Evolutionary conservation across 35 echinoderm and acorn worm species (phyloP).

Genomic region (Diadema setosum): DNA sequence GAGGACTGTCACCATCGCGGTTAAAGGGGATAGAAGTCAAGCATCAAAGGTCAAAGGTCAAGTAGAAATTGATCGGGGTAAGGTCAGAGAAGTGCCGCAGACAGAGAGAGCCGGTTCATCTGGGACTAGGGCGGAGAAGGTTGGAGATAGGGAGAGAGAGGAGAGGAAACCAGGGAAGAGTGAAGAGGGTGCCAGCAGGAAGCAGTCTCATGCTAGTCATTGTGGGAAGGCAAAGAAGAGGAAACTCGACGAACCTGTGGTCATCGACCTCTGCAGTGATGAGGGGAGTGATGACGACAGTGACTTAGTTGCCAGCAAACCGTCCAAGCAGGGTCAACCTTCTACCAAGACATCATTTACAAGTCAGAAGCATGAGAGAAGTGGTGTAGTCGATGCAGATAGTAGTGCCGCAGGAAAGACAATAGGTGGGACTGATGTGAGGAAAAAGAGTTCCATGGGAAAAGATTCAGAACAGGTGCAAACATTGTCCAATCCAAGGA

Average conservation of each 20-base stretch:
- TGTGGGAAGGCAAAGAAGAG: background rate
- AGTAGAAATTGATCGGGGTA: background rate
- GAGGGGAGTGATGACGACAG: background rate
- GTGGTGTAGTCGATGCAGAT: background rate
- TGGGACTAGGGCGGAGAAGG: background rate
- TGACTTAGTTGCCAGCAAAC: background rate
- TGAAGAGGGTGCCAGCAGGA: background rate
- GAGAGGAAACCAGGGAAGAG: background rate
- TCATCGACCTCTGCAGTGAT: constrained; percentile 7
- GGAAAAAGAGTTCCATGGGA: no score
- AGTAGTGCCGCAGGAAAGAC: background rate
- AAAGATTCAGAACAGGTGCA: no score
- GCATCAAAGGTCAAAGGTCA: background rate
- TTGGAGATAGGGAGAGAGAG: background rate
- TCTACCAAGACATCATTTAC: background rate
- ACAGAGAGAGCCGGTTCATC: background rate
- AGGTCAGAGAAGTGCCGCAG: background rate
- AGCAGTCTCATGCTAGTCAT: background rate
- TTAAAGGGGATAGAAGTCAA: background rate
- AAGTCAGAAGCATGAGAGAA: background rate
- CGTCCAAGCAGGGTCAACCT: background rate
- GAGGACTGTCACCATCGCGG: background rate
- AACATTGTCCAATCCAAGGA: no score
- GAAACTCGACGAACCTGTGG: background rate
- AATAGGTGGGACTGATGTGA: background rate